Percentiles rank a stretch among this genome's conserved stretches.
Evolutionary conservation across 1,140 invertebrate species (phyloP).

Genomic region (Pseudobourletiella spinata): DNA sequence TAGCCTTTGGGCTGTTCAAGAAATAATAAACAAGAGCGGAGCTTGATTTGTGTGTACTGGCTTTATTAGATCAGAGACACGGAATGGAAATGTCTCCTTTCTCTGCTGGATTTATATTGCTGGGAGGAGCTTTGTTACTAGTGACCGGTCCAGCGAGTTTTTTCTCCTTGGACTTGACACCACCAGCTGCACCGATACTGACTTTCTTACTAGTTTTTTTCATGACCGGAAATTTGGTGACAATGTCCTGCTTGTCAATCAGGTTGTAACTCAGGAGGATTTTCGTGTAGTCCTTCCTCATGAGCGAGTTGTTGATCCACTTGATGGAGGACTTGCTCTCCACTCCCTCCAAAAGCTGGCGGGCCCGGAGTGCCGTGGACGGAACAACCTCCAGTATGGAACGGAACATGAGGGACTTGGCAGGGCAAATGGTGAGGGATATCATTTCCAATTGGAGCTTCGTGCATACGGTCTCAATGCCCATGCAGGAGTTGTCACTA

Average conservation of each 20-base stretch:
- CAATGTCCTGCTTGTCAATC: slow-evolving; percentile 1
- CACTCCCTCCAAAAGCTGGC: not conserved
- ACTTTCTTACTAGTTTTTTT: not conserved
- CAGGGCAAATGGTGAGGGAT: slow-evolving; percentile 8
- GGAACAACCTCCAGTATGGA: slow-evolving; percentile 9
- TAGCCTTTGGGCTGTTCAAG: too few relatives aligned
- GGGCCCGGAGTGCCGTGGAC: not conserved
- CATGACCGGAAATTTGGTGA: not conserved
- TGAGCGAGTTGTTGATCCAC: slow-evolving; percentile 23
- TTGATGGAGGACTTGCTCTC: slow-evolving; percentile 2
- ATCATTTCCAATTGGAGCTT: slow-evolving; percentile 22
- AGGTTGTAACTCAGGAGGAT: not conserved
- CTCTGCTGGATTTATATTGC: not conserved
- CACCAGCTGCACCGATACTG: too few relatives aligned
- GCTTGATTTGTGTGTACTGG: too few relatives aligned
- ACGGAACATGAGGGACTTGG: slow-evolving; percentile 14
- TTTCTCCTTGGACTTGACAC: too few relatives aligned
- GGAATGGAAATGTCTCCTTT: not conserved
- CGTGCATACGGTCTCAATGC: slow-evolving; percentile 16
- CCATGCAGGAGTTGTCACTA: slow-evolving; percentile 5
- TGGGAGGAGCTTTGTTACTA: not conserved
- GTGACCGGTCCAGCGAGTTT: too few relatives aligned
- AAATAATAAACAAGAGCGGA: too few relatives aligned
- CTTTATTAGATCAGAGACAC: too few relatives aligned
- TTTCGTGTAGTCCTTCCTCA: slow-evolving; percentile 17